Evolutionary conservation across 2,113 vertebrate species (phyloP).

Genomic region (Gymnarchus niloticus): DNA sequence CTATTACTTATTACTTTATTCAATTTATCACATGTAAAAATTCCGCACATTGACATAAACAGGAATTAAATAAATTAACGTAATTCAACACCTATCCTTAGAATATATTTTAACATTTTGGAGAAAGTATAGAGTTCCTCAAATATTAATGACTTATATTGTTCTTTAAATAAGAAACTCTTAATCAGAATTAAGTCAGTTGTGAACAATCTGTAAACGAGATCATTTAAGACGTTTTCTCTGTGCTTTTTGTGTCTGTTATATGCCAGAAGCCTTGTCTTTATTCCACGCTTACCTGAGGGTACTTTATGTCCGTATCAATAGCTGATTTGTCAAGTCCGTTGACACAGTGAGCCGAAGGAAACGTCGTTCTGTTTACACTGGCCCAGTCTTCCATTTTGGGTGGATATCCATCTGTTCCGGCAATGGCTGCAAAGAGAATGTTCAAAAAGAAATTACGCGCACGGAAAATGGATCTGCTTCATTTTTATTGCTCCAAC

Average conservation of each 20-base stretch:
- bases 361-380: slow-evolving; percentile 63
- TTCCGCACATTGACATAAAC: too few relatives aligned
- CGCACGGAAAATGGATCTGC: not conserved
- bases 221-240: not conserved
- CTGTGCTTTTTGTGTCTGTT: not conserved
- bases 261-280: not conserved
- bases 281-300: slow-evolving; percentile 61
- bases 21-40: too few relatives aligned
- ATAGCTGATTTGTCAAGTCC: slow-evolving; percentile 67
- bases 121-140: not conserved
- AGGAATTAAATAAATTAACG: too few relatives aligned
- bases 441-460: not conserved
- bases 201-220: not conserved
- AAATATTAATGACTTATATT: not conserved
- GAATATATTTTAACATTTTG: not conserved
- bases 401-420: slow-evolving; percentile 67
- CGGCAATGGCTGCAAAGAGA: slow-evolving; percentile 57
- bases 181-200: not conserved
- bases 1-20: too few relatives aligned
- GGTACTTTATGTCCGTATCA: slow-evolving; percentile 75
- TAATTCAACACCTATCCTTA: not conserved
- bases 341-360: slow-evolving; percentile 57
- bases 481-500: not conserved
- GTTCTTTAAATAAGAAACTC: not conserved
- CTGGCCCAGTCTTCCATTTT: slow-evolving; percentile 82